These are phyloP conservation scores for Mylabris phalerata DNA, from an alignment of 1,140 invertebrate genomes.

Conservation along the genomic window DNA sequence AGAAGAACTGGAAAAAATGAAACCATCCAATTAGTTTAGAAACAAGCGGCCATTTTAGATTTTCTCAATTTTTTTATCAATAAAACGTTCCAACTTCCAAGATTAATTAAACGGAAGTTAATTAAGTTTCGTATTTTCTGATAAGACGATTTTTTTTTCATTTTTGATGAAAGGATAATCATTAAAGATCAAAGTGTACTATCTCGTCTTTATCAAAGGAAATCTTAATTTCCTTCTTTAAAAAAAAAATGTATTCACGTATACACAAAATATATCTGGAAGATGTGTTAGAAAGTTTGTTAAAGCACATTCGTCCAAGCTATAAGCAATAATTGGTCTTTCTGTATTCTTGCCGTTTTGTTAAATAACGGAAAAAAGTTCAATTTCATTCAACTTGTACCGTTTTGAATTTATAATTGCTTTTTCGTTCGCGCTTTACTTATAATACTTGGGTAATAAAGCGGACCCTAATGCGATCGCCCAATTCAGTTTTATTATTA, in stretches of 20 bases:
- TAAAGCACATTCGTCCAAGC: conserved; percentile 2
- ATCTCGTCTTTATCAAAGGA: conserved; percentile 8
- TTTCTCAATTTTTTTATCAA: no score
- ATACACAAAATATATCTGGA: conserved; percentile 1
- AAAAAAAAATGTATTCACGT: background rate
- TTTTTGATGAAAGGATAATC: conserved; percentile 16
- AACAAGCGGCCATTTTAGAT: no score
- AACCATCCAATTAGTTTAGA: no score
- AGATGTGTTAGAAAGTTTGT: conserved; percentile 14
- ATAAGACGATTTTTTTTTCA: conserved; percentile 9
- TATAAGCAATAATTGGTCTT: conserved; percentile 9
- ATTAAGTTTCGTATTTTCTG: conserved; percentile 7
- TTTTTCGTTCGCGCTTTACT: no score
- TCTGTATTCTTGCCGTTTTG: background rate
- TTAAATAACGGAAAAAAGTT: no score
- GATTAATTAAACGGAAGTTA: conserved; percentile 6
- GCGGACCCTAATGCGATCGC: no score
- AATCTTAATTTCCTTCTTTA: conserved; percentile 13
- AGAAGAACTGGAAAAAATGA: background rate
- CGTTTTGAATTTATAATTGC: no score
- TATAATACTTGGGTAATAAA: no score
- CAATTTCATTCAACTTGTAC: no score
- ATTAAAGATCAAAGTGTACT: conserved; percentile 8
- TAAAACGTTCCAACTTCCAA: no score
- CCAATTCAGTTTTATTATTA: no score